Base-by-base conservation (phyloP, 1,140 invertebrate species). In the Dendrolimus punctatus region DNA sequence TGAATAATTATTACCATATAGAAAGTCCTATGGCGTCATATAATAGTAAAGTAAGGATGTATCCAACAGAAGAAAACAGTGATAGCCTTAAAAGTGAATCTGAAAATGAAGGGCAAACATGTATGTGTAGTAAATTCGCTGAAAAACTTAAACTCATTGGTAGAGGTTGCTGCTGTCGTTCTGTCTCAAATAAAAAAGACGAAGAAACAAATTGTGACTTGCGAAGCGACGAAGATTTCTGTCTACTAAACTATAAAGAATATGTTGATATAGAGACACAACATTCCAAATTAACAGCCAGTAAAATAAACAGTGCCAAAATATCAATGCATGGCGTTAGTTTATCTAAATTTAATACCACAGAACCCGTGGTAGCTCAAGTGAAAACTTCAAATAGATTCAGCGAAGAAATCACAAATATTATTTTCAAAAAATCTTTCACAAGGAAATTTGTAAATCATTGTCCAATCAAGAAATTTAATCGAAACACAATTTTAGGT, bases 181-280 rank as follows among this genome's bases (percentile, higher is more conserved):
- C 66, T 39, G 67, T 64, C 38, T 39, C 41, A 38, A 39, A 55
- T n/a, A 66, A 64, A 46, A 61, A 52, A 39, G 60, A 67, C 10
- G 60, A 61, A 66, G 65, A 74, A 55, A 64, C 56, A 5, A 47
- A 39, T 39, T 76, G 73, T 41, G 58, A 71, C 42, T 23, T 74
- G 0, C 57, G 54, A 44, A 54, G 47, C 0, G 59, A 62, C 0
- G 43, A 56, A n/a, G 55, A 61, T 23, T 48, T 52, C 9, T 57
- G 48, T n/a, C 38, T 53, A 4, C n/a, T 53, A 37, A 58, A 66
- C 39, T 42, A 59, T 4, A 66, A 57, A 49, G 57, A 60, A 40
- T 54, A 46, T 36, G 50, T 71, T 6, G 70, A 73, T 6, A 58
- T 65, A 0, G 55, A 72, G 53, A 73, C 72, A 0, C 65, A 73